These are phyloP conservation scores for Corythaixoides concolor DNA, from an alignment of 2,113 vertebrate genomes.

Conservation along the genomic window DNA sequence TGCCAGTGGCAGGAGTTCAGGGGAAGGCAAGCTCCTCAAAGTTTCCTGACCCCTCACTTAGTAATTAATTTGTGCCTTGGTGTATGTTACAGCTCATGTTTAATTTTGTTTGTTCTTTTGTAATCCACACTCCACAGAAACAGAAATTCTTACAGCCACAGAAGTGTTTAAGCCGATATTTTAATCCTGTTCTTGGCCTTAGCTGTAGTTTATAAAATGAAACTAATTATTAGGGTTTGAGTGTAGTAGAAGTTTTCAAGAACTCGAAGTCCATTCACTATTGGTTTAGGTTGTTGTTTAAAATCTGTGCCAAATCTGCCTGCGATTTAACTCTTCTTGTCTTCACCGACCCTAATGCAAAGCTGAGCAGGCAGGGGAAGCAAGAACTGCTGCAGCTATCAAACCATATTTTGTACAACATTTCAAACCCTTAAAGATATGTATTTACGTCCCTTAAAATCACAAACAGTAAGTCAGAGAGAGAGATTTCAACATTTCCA, in stretches of 20 bases:
- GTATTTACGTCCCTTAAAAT: not conserved
- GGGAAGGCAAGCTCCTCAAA: not conserved
- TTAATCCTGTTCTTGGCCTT: not conserved
- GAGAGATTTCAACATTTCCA: not conserved
- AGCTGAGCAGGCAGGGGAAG: not conserved
- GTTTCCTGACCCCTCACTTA: rapidly evolving
- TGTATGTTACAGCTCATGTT: not conserved
- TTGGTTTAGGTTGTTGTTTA: not conserved
- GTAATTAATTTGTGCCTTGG: not conserved
- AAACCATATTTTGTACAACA: not conserved
- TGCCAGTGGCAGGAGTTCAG: not conserved
- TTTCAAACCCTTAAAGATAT: not conserved
- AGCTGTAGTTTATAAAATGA: not conserved
- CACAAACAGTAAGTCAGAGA: not conserved
- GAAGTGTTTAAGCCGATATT: not conserved
- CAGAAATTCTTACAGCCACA: not conserved
- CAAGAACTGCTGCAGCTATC: not conserved
- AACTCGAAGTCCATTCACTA: not conserved
- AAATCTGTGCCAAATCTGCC: not conserved
- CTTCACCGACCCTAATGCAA: not conserved
- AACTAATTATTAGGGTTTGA: not conserved
- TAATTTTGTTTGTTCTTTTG: not conserved
- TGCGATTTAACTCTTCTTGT: not conserved
- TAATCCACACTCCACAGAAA: not conserved
- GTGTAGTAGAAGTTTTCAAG: not conserved